Percentiles rank a stretch among this genome's conserved stretches.
Conservation (phyloP, 2,888 invertebrate species). For the Agonopterix heracliana region DNA sequence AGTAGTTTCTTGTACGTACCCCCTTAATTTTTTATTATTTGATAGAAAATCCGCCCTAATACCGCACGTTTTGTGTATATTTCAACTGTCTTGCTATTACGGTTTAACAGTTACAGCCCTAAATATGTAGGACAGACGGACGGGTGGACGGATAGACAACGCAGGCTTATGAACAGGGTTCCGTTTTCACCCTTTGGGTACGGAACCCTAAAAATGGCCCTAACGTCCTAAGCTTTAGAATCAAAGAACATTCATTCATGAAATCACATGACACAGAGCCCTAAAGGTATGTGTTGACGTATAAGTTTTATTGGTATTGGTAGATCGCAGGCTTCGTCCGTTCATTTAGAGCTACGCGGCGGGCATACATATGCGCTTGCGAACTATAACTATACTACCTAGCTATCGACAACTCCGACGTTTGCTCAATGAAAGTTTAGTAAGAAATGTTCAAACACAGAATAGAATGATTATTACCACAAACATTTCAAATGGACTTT, state of each 20-base stretch:
- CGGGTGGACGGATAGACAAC: too few relatives aligned
- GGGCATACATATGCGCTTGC: slow-evolving; percentile 63
- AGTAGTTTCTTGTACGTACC: too few relatives aligned
- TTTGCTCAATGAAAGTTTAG: slow-evolving; percentile 20
- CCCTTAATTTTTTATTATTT: too few relatives aligned
- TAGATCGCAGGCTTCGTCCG: slow-evolving; percentile 61
- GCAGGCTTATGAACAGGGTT: too few relatives aligned
- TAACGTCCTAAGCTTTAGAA: not conserved
- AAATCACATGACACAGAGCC: slow-evolving; percentile 37
- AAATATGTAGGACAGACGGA: too few relatives aligned
- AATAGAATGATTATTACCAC: too few relatives aligned
- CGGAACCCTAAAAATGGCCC: not conserved
- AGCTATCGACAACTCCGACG: slow-evolving; percentile 32
- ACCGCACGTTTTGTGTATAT: too few relatives aligned
- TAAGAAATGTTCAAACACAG: not conserved
- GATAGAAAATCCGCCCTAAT: too few relatives aligned
- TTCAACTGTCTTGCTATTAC: too few relatives aligned
- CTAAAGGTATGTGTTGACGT: slow-evolving; percentile 44
- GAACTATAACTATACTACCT: slow-evolving; percentile 31
- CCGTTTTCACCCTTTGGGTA: too few relatives aligned
- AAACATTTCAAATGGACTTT: too few relatives aligned
- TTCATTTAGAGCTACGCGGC: slow-evolving; percentile 69
- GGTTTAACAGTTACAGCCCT: too few relatives aligned
- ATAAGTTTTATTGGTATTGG: slow-evolving; percentile 65
- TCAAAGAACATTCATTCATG: slow-evolving; percentile 27